Evolutionary conservation across 2,888 invertebrate genomes (phyloP), one percentile per base, ranked within the genome.

Genomic region (Koerneria pararmatus): DNA sequence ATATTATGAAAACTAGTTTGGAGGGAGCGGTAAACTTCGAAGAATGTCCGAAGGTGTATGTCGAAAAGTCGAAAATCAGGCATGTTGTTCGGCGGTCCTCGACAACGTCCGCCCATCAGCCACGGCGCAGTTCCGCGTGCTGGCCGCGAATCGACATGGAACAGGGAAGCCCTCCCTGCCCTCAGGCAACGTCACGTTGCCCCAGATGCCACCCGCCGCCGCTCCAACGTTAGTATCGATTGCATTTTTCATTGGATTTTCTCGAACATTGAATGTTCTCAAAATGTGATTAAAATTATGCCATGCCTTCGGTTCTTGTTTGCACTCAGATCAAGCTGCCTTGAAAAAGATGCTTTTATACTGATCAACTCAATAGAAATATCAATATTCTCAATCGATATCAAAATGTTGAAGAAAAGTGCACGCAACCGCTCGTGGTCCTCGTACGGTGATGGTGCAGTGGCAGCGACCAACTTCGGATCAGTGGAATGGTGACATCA

Each of bases 111-210:
- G 93, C 85, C 95, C 97, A 0, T 94, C 95, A 0, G 91, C 93
- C 0, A 90, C 91, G 0, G 98, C 97, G 85, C 93, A 95, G 84
- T 98, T 98, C 85, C 88, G 95, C 71, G 91, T 98, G n/a, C 91
- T 91, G 71, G 94, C 97, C 19, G 91, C 94, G 15, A 98, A 98
- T 85, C 90, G 91, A 60, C 94, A 95, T 0, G 97, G 97, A 0
- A 93, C 95, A 83, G 95, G 97, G 2, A 89, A 91, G 0, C 89
- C 92, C 1, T 94, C 94, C 0, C 90, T 90, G 70, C 90, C 94
- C 0, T 92, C 57, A 34, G 66, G 92, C 31, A 82, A 80, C 81
- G 89, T 98, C 64, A 90, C 91, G 78, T 87, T 98, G 76, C 97
- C 97, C 0, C 95, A 95, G 87, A 94, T 79, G 58, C 81, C 95